Evolutionary conservation across 2,888 invertebrate genomes (phyloP), one percentile per base, ranked within the genome.

Genomic region (Nebria brevicollis): DNA sequence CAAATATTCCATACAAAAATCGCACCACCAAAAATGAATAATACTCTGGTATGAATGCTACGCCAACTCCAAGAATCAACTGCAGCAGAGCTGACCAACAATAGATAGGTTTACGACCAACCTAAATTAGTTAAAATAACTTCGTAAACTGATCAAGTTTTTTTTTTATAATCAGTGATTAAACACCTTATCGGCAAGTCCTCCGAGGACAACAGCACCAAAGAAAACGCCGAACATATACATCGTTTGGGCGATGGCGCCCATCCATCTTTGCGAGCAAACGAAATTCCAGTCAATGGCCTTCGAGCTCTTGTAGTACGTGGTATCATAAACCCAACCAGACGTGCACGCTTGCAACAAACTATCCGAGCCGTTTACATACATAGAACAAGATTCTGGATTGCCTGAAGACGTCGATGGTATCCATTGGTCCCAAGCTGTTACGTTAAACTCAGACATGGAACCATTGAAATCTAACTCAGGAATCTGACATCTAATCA

Each of bases 221-320:
- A 92, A 90, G 84, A 96, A 94, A 11, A 81, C 81, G 7, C 96
- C 96, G 86, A 96, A 91, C 96, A 97, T 96, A 87, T 94, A 95
- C 72, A 91, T 87, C 4, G 94, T 93, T 87, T 96, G 96, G 0
- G 95, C 94, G 25, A 95, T 87, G 1, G 96, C 94, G 1, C 95
- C 94, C 93, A 94, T 94, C 96, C 96, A 96, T 83, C 95, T 90
- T 82, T 91, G 90, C 83, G 94, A 92, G 86, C 97, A 97, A 0
- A 96, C 95, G 77, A 96, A 92, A 86, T 94, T 90, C 96, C 96
- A 96, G 88, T 97, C 95, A 15, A 95, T 95, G 8, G 93, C 93
- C 75, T 94, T 91, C 0, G 96, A 95, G 0, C 94, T 93, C 81
- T 92, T 88, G 84, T 94, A 94, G 86, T 95, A 95, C 0, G 93